Percentiles rank a stretch among this genome's conserved stretches.
These are phyloP conservation scores for cat (Felis catus) DNA, from an alignment of 2,113 vertebrate genomes.

Conservation along the genomic window F.catus_Fca126_mat1.0 CM031420.1:27564001-27564500, in stretches of 20 bases:
- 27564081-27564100: constrained; percentile 73
- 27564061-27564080: constrained; percentile 72
- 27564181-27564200: constrained; percentile 66
- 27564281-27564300: constrained; percentile 35
- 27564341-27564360: constrained; percentile 14
- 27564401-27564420: background rate
- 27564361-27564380: constrained; percentile 14
- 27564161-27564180: background rate
- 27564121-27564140: constrained; percentile 66
- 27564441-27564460: background rate
- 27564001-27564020: constrained; percentile 77
- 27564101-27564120: constrained; percentile 63
- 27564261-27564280: constrained; percentile 59
- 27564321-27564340: constrained; percentile 53
- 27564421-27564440: constrained; percentile 33
- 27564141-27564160: constrained; percentile 58
- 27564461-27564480: background rate
- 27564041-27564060: constrained; percentile 73
- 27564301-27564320: constrained; percentile 36
- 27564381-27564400: constrained; percentile 36
- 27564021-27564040: constrained; percentile 77
- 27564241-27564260: constrained; percentile 52
- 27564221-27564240: constrained; percentile 69
- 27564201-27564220: constrained; percentile 68
- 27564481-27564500: background rate